Evolutionary conservation across 1,140 invertebrate genomes (phyloP).

Genomic region (Lasaia peninsularis): DNA sequence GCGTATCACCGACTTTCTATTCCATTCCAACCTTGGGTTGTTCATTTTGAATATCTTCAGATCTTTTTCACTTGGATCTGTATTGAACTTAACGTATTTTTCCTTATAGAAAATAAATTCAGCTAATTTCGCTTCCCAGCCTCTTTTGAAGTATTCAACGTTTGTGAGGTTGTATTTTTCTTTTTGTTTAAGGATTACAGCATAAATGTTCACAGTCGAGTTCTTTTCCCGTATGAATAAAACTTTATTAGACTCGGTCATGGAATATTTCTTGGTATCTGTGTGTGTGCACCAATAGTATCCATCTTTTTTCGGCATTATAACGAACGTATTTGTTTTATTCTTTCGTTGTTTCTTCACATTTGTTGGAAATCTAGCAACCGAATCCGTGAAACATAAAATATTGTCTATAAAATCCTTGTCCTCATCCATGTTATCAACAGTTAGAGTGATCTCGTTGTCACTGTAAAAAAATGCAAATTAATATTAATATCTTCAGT

Average conservation of each 20-base stretch:
- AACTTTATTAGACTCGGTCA: slow-evolving; percentile 50
- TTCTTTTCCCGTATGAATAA: slow-evolving; percentile 53
- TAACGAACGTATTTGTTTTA: slow-evolving; percentile 33
- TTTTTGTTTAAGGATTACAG: slow-evolving; percentile 38
- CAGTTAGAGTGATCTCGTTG: slow-evolving; percentile 39
- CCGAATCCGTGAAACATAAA: slow-evolving; percentile 62
- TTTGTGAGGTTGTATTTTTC: neutral
- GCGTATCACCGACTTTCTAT: slow-evolving; percentile 36
- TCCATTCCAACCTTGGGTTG: slow-evolving; percentile 29
- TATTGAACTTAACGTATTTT: neutral
- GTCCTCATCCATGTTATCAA: slow-evolving; percentile 36
- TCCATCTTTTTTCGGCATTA: slow-evolving; percentile 50
- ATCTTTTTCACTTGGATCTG: slow-evolving; percentile 7
- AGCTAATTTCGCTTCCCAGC: neutral
- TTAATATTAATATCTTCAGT: neutral
- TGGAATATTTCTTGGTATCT: slow-evolving; percentile 41
- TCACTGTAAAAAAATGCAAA: slow-evolving; percentile 37
- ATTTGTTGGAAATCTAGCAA: slow-evolving; percentile 40
- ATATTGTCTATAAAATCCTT: slow-evolving; percentile 27
- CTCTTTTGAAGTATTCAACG: neutral
- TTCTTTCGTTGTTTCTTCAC: slow-evolving; percentile 34
- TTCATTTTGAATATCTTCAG: slow-evolving; percentile 25
- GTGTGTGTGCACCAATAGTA: slow-evolving; percentile 67
- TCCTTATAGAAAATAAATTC: slow-evolving; percentile 2
- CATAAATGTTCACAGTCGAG: slow-evolving; percentile 42